Conservation (phyloP, 35 echinoderm and acorn worm species). For the Holothuria glaberrima region DNA sequence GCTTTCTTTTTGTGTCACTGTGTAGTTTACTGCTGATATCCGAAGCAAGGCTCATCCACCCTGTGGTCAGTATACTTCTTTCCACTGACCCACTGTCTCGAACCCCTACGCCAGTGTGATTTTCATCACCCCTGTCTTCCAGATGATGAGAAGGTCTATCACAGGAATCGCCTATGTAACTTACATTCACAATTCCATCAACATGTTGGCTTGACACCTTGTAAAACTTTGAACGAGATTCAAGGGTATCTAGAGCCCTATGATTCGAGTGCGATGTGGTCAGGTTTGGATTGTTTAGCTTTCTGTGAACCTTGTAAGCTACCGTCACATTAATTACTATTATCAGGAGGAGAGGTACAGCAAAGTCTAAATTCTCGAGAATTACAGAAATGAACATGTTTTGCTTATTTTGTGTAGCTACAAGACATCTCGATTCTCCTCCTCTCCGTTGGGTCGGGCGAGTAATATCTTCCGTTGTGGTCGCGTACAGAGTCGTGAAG, state of each 20-base stretch:
- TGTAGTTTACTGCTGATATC: background rate
- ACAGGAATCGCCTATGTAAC: background rate
- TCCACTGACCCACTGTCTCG: background rate
- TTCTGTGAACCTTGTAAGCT: background rate
- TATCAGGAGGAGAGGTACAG: background rate
- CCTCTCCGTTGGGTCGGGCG: background rate
- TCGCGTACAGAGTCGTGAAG: slow-evolving; percentile 15
- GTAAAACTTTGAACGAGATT: background rate
- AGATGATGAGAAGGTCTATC: background rate
- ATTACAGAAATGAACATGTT: slow-evolving; percentile 6
- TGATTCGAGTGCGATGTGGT: background rate
- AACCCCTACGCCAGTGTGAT: background rate
- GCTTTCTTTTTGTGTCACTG: background rate
- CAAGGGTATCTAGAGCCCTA: too few species aligned
- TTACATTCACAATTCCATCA: background rate
- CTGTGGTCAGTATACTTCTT: background rate
- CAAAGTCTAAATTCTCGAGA: slow-evolving; percentile 32
- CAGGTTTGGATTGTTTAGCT: slow-evolving; percentile 20
- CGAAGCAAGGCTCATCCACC: background rate
- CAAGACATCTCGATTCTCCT: background rate
- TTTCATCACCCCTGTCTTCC: background rate
- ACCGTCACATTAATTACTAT: background rate
- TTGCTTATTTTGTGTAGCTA: slow-evolving; percentile 10
- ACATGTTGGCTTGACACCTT: background rate
- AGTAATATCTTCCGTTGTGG: slow-evolving; percentile 14